phyloP scores from a whole-genome alignment of 2,113 vertebrate species.

The Mesembrinibis cayennensis region DNA sequence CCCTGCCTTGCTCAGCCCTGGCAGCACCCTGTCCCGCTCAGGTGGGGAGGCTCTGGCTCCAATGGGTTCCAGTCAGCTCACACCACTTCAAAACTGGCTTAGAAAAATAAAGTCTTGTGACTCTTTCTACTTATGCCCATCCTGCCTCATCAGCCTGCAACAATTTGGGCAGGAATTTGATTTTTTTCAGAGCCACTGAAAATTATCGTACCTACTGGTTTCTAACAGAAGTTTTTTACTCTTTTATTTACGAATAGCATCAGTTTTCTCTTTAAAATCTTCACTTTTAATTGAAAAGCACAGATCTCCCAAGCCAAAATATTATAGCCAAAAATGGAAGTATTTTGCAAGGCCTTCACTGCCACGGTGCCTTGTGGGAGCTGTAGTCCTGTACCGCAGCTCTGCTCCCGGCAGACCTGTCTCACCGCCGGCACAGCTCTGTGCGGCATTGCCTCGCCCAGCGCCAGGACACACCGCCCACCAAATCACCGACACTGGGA shows the following conservation, averaged over 20 bases:
- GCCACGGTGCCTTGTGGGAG: neutral
- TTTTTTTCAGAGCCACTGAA: neutral
- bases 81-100: neutral
- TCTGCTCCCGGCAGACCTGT: fast-evolving
- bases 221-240: neutral
- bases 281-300: neutral
- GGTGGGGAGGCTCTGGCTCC: neutral
- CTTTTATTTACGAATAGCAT: neutral
- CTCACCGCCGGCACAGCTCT: neutral
- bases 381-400: neutral
- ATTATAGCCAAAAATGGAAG: neutral
- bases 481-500: fast-evolving
- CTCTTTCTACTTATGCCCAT: neutral
- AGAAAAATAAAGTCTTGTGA: neutral
- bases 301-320: neutral
- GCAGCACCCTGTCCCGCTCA: neutral
- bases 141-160: neutral
- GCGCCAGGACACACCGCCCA: fast-evolving
- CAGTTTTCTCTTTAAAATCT: neutral
- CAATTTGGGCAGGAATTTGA: neutral
- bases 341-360: neutral
- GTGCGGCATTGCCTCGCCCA: fast-evolving
- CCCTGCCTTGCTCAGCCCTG: too few relatives aligned
- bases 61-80: neutral
- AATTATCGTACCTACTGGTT: neutral